Percentiles rank a stretch among this genome's conserved stretches.
phyloP scores from a whole-genome alignment of 2,888 invertebrate species.

The Sarcophaga caerulescens region DNA sequence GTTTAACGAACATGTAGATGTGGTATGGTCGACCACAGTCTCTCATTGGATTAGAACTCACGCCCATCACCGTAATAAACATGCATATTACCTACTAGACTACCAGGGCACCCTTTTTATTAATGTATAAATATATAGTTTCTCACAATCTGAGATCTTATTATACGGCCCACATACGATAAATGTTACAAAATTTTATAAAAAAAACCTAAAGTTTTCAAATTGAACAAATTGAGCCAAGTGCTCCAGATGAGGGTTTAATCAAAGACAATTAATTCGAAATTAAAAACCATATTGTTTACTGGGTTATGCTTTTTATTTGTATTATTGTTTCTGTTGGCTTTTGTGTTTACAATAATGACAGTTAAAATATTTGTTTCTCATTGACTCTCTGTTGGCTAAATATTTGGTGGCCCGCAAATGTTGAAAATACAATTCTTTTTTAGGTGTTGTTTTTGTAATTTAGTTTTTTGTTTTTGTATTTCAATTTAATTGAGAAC shows the following conservation, averaged over 20 bases:
- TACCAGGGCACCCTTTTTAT: background rate
- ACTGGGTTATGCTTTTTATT: background rate
- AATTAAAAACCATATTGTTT: background rate
- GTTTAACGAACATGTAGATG: too few relatives aligned
- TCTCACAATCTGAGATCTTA: too few relatives aligned
- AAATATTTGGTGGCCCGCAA: conserved; percentile 8
- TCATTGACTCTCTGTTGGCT: conserved; percentile 29
- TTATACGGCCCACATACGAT: too few relatives aligned
- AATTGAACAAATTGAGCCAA: too few relatives aligned
- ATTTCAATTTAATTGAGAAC: conserved; percentile 23
- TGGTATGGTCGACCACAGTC: too few relatives aligned
- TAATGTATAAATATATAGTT: too few relatives aligned
- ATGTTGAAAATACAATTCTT: conserved; percentile 30
- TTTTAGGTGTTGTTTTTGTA: background rate
- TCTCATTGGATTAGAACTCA: background rate
- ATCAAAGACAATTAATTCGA: background rate
- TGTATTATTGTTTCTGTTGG: background rate
- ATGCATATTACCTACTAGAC: background rate
- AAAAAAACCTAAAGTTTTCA: too few relatives aligned
- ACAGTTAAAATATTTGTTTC: conserved; percentile 50
- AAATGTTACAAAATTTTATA: too few relatives aligned
- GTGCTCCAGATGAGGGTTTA: too few relatives aligned
- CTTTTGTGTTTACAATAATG: conserved; percentile 5
- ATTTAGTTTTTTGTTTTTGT: background rate
- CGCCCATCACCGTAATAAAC: background rate